Conservation (phyloP, 1,140 invertebrate species). For the Druon quercuslanigerum region DNA sequence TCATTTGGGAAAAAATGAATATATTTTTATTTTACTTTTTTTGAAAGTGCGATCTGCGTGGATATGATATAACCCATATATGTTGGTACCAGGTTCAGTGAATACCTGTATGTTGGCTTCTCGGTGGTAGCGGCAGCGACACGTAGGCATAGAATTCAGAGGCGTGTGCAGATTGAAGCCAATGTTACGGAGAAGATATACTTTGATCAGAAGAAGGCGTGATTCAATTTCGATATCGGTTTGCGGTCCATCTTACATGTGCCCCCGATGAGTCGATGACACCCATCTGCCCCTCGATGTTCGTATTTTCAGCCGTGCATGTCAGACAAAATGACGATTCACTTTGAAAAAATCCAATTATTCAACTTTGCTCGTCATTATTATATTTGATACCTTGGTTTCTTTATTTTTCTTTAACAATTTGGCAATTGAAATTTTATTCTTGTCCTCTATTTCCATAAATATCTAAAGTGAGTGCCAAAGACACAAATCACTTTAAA, state of each 20-base stretch:
- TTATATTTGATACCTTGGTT: too few species aligned
- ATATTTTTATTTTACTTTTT: too few species aligned
- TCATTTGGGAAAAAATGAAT: too few species aligned
- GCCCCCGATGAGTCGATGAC: not conserved
- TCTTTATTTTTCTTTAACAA: too few species aligned
- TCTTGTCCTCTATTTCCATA: too few species aligned
- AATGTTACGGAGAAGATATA: slow-evolving; percentile 36
- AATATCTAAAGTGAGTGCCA: too few species aligned
- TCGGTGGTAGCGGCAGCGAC: not conserved
- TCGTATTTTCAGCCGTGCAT: slow-evolving; percentile 3
- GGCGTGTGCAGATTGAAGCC: slow-evolving; percentile 45
- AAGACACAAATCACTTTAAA: too few species aligned
- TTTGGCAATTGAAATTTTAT: too few species aligned
- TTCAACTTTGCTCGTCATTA: too few species aligned
- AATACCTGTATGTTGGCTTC: not conserved
- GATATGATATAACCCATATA: not conserved
- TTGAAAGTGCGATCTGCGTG: too few species aligned
- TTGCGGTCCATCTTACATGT: slow-evolving; percentile 47
- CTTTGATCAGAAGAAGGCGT: slow-evolving; percentile 48
- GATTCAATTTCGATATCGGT: slow-evolving; percentile 58
- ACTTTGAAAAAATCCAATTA: not conserved
- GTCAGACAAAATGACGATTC: not conserved
- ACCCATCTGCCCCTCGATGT: not conserved
- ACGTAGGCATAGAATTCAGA: slow-evolving; percentile 39
- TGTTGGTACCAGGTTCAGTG: not conserved